Percentiles rank a stretch among this genome's conserved stretches.
These are phyloP conservation scores for Planococcus citri DNA, from an alignment of 1,140 invertebrate species.

Conservation along the genomic window DNA sequence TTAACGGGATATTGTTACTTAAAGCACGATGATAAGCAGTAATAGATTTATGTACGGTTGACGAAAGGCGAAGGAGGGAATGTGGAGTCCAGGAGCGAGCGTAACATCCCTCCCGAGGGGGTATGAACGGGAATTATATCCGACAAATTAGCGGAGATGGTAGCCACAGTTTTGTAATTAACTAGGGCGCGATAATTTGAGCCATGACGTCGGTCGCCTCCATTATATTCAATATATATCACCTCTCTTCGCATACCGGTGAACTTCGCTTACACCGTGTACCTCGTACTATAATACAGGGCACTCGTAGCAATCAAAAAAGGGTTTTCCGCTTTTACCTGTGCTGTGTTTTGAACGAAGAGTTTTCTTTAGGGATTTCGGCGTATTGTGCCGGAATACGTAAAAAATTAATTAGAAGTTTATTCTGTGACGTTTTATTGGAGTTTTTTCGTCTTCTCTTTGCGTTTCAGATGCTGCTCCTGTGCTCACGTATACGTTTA, in stretches of 20 bases:
- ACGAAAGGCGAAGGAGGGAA: background rate
- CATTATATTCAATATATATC: slow-evolving; percentile 4
- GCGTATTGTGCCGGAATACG: background rate
- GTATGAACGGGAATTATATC: background rate
- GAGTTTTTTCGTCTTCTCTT: background rate
- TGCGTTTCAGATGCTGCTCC: slow-evolving; percentile 72
- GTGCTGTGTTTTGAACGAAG: background rate
- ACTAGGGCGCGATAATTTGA: slow-evolving; percentile 13
- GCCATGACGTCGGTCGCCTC: slow-evolving; percentile 8
- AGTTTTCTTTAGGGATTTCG: background rate
- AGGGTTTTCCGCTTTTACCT: background rate
- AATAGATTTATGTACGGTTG: slow-evolving; percentile 3
- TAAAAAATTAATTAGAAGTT: slow-evolving; percentile 13
- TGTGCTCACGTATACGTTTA: slow-evolving; percentile 63
- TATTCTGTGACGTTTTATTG: background rate
- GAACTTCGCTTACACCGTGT: background rate
- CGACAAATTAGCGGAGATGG: slow-evolving; percentile 12
- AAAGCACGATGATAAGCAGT: background rate
- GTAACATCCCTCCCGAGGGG: background rate
- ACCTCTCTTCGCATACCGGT: background rate
- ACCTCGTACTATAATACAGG: too few relatives aligned
- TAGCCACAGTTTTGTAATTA: slow-evolving; percentile 20
- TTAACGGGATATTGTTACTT: slow-evolving; percentile 14
- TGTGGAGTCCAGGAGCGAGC: background rate
- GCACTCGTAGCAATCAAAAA: slow-evolving; percentile 18